Base-by-base conservation (phyloP, 2,797 vertebrate species). In the Chelon labrosus region DNA sequence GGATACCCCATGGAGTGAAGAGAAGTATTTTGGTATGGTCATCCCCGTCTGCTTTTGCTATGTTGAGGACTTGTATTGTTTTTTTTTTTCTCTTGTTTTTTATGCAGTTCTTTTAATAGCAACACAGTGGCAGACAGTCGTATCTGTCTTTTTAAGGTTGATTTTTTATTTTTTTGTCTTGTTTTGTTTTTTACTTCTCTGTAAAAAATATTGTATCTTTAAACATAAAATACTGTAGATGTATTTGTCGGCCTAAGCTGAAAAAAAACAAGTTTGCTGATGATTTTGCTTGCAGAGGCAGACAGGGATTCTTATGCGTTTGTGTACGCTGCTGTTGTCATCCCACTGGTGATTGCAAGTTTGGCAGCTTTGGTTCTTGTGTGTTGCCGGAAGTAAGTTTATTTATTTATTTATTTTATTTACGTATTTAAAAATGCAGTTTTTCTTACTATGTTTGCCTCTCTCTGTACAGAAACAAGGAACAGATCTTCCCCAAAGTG, bases 311-410 rank as follows among this genome's bases (percentile, higher is more conserved):
- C 0, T 0, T 4, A 61, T 3, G 1, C 0, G 0, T 0, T 8
- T 5, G 1, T 71, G 25, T 67, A 47, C 0, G 38, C 42, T 2
- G 13, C 19, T 2, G 0, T 84, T 0, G 1, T 83, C 66, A 35
- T 82, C 39, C 85, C 91, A 1, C 0, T 93, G 44, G 0, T 77
- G 19, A 2, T 80, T 1, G 62, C 62, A 0, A 1, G 1, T 54
- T 67, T 90, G 80, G 20, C 53, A 1, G 7, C 17, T 2, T 2
- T 87, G 10, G 0, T 8, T 2, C 35, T 85, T 4, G 7, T 82
- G 1, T 87, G 55, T 46, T 90, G 22, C 20, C 67, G 52, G 10
- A 89, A 62, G 93, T 93, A 85, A 7, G 80, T 77, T 35, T 14
- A 1, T 10, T 4, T 0, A 0, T n/a, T n/a, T n/a, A 44, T 58